Percentiles rank a stretch among this genome's conserved stretches.
Evolutionary conservation across 2,888 invertebrate species (phyloP).

Genomic region (Rugalucina vietnamica): DNA sequence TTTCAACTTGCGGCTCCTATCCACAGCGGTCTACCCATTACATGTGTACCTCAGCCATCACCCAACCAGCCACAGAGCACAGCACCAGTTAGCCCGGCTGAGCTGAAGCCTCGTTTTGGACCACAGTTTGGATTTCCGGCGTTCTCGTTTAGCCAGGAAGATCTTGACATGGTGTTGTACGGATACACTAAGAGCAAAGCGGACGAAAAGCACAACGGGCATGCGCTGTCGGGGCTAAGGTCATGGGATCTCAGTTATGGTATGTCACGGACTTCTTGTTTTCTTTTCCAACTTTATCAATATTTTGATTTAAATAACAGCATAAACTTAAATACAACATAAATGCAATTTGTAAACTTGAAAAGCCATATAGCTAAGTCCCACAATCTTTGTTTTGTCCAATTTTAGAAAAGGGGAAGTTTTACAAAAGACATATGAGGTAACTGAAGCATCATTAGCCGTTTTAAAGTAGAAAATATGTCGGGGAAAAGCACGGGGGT

Average conservation of each 20-base stretch:
- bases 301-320: no score
- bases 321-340: no score
- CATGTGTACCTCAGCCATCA: conserved; percentile 6
- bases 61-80: conserved; percentile 18
- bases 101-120: conserved; percentile 28
- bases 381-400: no score
- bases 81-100: conserved; percentile 3
- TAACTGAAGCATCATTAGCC: no score
- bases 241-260: conserved; percentile 80
- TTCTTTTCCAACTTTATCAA: no score
- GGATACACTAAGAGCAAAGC: conserved; percentile 77
- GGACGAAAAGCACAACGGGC: conserved; percentile 72
- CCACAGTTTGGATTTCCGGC: conserved; percentile 50
- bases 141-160: conserved; percentile 75
- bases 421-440: no score
- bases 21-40: conserved; percentile 21
- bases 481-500: no score
- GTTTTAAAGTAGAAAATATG: no score
- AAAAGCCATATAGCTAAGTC: no score
- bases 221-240: conserved; percentile 80
- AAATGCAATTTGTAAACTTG: no score
- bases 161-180: conserved; percentile 81
- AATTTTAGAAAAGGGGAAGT: no score
- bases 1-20: conserved; percentile 25
- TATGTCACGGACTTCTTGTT: no score